A percentile compares a stretch with the other conserved stretches of the same genome.
phyloP scores from a whole-genome alignment of 2,888 invertebrate species.

The Orthonevra nobilis region DNA sequence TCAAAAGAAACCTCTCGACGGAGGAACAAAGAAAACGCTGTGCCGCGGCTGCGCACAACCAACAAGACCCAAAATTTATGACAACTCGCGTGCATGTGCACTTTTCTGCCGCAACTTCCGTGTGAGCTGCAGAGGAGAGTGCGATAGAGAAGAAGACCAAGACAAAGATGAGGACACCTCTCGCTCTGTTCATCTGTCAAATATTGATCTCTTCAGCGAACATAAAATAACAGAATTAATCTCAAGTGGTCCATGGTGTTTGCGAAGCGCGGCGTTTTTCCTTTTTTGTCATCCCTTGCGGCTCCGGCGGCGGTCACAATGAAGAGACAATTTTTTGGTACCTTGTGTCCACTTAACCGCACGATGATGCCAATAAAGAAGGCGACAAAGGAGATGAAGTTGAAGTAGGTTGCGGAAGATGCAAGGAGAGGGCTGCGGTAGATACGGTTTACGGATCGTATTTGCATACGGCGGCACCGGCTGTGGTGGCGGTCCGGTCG shows the following conservation, averaged over 20 bases:
- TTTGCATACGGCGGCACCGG: slow-evolving; percentile 53
- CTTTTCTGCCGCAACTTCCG: slow-evolving; percentile 24
- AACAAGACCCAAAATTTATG: slow-evolving; percentile 66
- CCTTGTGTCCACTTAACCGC: slow-evolving; percentile 70
- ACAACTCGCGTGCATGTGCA: slow-evolving; percentile 58
- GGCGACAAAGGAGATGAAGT: slow-evolving; percentile 68
- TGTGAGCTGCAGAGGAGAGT: background rate
- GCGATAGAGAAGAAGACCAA: slow-evolving; percentile 2
- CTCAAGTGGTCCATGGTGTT: slow-evolving; percentile 68
- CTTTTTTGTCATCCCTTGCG: slow-evolving; percentile 17
- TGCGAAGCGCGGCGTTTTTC: slow-evolving; percentile 59
- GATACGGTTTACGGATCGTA: too few relatives aligned
- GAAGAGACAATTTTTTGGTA: slow-evolving; percentile 70
- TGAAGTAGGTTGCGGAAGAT: slow-evolving; percentile 44
- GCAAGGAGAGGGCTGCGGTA: slow-evolving; percentile 15
- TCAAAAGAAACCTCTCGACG: slow-evolving; percentile 23
- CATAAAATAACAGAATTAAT: slow-evolving; percentile 71
- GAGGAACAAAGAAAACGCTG: slow-evolving; percentile 21
- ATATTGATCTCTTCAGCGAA: slow-evolving; percentile 68
- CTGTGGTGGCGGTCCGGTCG: slow-evolving; percentile 25
- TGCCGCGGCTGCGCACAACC: slow-evolving; percentile 61
- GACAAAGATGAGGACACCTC: background rate
- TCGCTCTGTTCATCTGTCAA: slow-evolving; percentile 58
- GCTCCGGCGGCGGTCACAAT: slow-evolving; percentile 52
- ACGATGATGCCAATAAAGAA: slow-evolving; percentile 69